Conservation (phyloP, 2,888 invertebrate genomes). For the Serrognathus titanus region DNA sequence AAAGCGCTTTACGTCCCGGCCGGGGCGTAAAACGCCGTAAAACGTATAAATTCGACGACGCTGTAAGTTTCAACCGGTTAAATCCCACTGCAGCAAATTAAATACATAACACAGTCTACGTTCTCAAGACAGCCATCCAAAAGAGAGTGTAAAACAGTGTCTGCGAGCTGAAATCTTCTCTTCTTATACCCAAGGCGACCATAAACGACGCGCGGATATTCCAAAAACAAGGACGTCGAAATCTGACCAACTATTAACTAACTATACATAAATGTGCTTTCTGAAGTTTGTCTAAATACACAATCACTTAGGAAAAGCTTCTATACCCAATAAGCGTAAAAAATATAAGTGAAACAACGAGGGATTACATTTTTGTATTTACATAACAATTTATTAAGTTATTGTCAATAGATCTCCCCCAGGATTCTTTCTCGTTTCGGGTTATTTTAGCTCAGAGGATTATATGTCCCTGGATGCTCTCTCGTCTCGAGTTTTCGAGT, state of each 20-base stretch:
- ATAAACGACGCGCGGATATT: slow-evolving; percentile 19
- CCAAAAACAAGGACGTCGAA: slow-evolving; percentile 14
- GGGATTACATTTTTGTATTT: no score
- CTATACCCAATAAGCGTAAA: no score
- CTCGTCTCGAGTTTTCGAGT: no score
- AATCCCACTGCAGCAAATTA: slow-evolving; percentile 32
- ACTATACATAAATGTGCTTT: neutral
- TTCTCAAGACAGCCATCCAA: slow-evolving; percentile 29
- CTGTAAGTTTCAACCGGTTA: slow-evolving; percentile 25
- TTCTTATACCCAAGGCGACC: slow-evolving; percentile 19
- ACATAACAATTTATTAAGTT: no score
- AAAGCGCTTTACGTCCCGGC: slow-evolving; percentile 3
- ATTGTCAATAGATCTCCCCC: no score
- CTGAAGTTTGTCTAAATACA: neutral
- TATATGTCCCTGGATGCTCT: no score
- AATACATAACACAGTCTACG: slow-evolving; percentile 29
- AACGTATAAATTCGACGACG: neutral
- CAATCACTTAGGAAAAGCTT: no score
- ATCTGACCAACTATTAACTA: slow-evolving; percentile 7
- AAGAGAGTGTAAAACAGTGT: slow-evolving; percentile 33
- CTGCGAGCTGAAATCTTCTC: slow-evolving; percentile 25
- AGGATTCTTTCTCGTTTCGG: no score
- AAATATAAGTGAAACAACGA: no score
- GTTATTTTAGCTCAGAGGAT: no score
- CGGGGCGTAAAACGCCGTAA: slow-evolving; percentile 5